Evolutionary conservation across 2,113 vertebrate genomes (phyloP).

Genomic region (Nothobranchius furzeri): DNA sequence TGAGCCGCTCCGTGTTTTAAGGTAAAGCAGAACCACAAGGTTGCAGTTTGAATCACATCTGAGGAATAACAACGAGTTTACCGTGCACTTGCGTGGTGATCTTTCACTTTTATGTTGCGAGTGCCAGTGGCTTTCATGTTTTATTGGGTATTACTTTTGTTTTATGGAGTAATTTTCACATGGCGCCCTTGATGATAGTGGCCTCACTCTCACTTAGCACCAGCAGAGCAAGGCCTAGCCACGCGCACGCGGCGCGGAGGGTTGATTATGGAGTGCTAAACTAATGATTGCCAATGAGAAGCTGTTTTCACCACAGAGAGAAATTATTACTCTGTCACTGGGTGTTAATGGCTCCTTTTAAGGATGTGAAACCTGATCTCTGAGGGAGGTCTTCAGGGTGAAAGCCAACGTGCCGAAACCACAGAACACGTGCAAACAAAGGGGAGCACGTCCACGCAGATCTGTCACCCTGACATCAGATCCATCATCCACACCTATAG

Average conservation of each 20-base stretch:
- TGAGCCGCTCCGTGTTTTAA: conserved; percentile 46
- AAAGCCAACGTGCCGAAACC: no score
- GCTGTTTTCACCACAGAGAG: conserved; percentile 64
- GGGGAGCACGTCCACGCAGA: not conserved
- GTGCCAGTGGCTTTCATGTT: conserved; percentile 73
- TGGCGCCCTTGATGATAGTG: conserved; percentile 72
- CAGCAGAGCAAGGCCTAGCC: conserved; percentile 49
- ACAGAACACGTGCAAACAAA: conserved; percentile 1
- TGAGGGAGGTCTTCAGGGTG: conserved; percentile 25
- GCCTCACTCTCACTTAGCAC: conserved; percentile 63
- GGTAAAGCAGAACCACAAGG: conserved; percentile 62
- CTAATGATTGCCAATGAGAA: conserved; percentile 75
- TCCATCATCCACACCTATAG: conserved; percentile 49
- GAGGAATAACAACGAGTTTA: conserved; percentile 75
- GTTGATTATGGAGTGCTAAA: conserved; percentile 76
- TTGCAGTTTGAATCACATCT: conserved; percentile 69
- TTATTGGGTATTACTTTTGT: conserved; percentile 81
- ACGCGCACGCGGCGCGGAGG: conserved; percentile 64
- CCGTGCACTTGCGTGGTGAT: conserved; percentile 66
- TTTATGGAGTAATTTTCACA: conserved; percentile 80
- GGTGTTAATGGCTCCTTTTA: conserved; percentile 74
- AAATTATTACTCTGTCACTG: conserved; percentile 73
- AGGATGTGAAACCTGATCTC: conserved; percentile 72
- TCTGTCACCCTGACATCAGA: conserved; percentile 41
- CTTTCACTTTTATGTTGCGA: conserved; percentile 75